Base-by-base conservation (phyloP, 30 jellyfish, hydroid and myxozoan species). In the Hydra vulgaris region DNA sequence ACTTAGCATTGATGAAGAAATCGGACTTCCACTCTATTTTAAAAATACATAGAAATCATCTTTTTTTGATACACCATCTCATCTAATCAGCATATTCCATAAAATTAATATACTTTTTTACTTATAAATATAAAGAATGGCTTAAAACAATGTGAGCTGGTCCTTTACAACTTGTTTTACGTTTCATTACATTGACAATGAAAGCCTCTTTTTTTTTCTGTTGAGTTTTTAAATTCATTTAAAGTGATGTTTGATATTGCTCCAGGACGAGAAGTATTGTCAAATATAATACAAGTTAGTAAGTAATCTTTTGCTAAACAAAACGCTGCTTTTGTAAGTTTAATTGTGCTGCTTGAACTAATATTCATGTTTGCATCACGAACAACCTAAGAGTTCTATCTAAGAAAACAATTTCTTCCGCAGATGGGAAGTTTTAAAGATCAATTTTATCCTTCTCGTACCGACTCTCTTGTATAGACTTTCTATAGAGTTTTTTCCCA, bases 241-340 rank as follows among this genome's bases (percentile, higher is more conserved):
- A 74, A 74, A 25, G 82, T 74, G 73, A 74, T 74, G 79, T 71
- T 74, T 16, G 82, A 66, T 22, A 74, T 74, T 24, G 82, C 82
- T 21, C 79, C 69, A 74, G 82, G 82, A 24, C 82, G 69, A 24
- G 82, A 74, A 25, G 82, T 72, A 74, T 74, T 74, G 66, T 74
- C 82, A 21, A 74, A 24, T 16, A 74, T 69, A 25, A 74, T 40
- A 40, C 61, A 40, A 40, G 61, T 40, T 3, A 40, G 61, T 40
- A 40, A 40, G 61, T 40, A 40, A 40, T 40, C 61, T 12, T 12
- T 40, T 40, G 61, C 61, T 40, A 40, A 40, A 40, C 61, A 40
- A 40, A 40, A 40, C 12, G 61, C 12, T 3, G 61, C 61, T 40
- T 40, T 40, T n/a, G n/a, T n/a, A n/a, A n/a, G n/a, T n/a, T n/a